These are phyloP conservation scores for Ploceus nigricollis DNA, from an alignment of 2,113 vertebrate genomes.

Conservation along the genomic window DNA sequence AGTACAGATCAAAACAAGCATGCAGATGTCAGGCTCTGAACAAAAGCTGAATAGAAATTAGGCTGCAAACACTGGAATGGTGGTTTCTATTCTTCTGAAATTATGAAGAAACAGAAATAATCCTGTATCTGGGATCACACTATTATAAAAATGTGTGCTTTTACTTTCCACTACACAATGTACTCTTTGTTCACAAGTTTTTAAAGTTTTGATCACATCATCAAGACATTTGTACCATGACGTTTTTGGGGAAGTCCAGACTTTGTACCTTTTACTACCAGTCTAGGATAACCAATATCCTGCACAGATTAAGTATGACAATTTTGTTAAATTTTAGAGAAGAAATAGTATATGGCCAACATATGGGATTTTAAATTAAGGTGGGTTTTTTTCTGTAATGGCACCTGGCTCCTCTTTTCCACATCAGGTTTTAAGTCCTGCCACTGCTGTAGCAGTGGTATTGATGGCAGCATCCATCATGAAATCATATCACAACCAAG, in stretches of 20 bases:
- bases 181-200: background rate
- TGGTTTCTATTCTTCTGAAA: background rate
- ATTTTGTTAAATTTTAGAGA: background rate
- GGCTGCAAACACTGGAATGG: background rate
- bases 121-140: background rate
- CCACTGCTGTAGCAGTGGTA: background rate
- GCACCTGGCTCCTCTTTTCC: background rate
- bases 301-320: background rate
- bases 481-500: background rate
- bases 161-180: background rate
- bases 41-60: background rate
- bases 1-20: background rate
- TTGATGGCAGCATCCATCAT: background rate
- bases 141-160: background rate
- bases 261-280: background rate
- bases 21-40: background rate
- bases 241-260: background rate
- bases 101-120: background rate
- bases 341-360: background rate
- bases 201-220: background rate
- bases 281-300: background rate
- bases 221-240: background rate
- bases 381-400: background rate
- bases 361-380: accelerated
- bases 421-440: background rate